Evolutionary conservation across 1,140 invertebrate genomes (phyloP).

Genomic region (Argopecten irradians): DNA sequence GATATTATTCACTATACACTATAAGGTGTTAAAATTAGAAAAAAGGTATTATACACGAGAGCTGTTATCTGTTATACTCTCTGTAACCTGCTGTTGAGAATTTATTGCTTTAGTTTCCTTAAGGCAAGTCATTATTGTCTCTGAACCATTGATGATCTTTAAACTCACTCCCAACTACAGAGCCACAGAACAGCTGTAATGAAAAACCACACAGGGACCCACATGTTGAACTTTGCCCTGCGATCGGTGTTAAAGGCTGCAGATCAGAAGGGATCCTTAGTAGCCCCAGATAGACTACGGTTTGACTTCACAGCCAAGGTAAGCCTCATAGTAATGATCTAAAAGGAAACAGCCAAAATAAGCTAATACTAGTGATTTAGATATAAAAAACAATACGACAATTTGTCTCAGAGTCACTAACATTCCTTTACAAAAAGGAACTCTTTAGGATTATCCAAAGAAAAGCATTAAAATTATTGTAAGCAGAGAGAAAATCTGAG

Average conservation of each 20-base stretch:
- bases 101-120: too few relatives aligned
- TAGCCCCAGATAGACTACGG: conserved; percentile 95
- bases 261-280: conserved; percentile 98
- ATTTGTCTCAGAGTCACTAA: neutral
- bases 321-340: neutral
- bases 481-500: too few relatives aligned
- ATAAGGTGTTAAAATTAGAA: neutral
- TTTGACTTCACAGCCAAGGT: conserved; percentile 98
- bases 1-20: neutral
- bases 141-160: too few relatives aligned
- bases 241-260: conserved; percentile 92
- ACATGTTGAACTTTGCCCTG: conserved; percentile 96
- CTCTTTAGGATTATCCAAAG: neutral
- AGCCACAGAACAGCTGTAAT: conserved; percentile 82
- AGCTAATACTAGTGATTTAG: too few relatives aligned
- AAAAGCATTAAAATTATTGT: too few relatives aligned
- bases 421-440: neutral
- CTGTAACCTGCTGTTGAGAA: too few relatives aligned
- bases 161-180: conserved; percentile 56
- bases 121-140: too few relatives aligned
- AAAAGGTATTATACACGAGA: too few relatives aligned
- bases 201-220: conserved; percentile 99
- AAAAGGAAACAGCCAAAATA: too few relatives aligned
- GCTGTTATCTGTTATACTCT: too few relatives aligned
- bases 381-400: too few relatives aligned